phyloP scores from a whole-genome alignment of 2,113 vertebrate species.

The Dromiciops gliroides region DNA sequence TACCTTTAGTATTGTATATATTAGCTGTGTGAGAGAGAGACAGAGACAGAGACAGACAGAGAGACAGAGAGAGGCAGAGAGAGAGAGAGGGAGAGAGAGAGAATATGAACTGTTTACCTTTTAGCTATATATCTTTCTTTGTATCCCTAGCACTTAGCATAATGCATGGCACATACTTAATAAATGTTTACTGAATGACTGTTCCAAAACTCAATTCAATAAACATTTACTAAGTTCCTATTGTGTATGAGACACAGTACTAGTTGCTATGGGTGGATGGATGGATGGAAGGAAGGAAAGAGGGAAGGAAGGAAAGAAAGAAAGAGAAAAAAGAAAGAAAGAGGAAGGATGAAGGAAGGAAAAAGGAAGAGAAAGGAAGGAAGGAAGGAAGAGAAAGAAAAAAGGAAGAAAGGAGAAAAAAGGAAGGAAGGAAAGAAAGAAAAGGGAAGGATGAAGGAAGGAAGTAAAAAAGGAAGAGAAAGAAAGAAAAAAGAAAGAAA shows the following conservation, averaged over 20 bases:
- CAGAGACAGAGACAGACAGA: not conserved
- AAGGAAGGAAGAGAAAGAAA: too few species aligned
- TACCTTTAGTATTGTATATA: not conserved
- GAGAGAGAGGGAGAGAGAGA: too few species aligned
- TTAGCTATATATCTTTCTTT: not conserved
- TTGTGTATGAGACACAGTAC: not conserved
- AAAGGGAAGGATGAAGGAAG: too few species aligned
- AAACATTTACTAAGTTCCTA: slow-evolving; percentile 30
- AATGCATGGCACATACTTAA: not conserved
- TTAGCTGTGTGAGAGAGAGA: not conserved
- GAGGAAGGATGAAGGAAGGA: not conserved
- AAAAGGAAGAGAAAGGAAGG: too few species aligned
- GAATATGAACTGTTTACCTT: not conserved
- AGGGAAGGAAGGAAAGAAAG: not conserved
- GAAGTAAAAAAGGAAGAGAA: too few species aligned
- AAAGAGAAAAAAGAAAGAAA: not conserved
- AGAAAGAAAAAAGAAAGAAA: too few species aligned
- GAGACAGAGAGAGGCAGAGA: too few species aligned
- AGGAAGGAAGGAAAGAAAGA: too few species aligned
- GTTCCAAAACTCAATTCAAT: not conserved
- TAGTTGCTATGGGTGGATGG: not conserved
- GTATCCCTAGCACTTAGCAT: not conserved
- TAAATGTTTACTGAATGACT: not conserved
- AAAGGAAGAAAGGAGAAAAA: too few species aligned
- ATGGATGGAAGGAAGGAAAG: not conserved